Base-by-base conservation (phyloP, 2,888 invertebrate species). In the Macrosoma leucophasiata region DNA sequence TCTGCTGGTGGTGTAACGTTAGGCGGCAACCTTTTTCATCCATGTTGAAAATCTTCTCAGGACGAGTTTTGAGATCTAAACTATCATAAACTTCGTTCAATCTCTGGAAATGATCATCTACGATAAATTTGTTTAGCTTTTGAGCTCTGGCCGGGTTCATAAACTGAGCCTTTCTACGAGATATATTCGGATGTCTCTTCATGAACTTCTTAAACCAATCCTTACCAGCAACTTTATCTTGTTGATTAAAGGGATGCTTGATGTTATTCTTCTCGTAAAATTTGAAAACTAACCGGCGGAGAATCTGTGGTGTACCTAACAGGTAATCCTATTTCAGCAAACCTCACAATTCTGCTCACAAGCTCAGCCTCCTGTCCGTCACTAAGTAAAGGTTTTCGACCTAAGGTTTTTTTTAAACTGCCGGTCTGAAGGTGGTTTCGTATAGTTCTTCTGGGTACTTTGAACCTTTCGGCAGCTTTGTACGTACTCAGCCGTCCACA, bases 381-480 rank as follows among this genome's bases (percentile, higher is more conserved):
- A 24, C 22, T 52, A 3, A 54, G 29, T 41, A 46, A 27, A 37
- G 48, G 28, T 36, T 44, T 48, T 11, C 50, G 46, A 4, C 56
- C 53, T 17, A 51, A 19, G 11, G 8, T 33, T 48, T 49, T 52
- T 12, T 30, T 36, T 15, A 43, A 37, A 35, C 31, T 42, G 23
- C 36, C 46, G 29, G 24, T 35, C 34, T 29, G 31, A 10, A 49
- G 33, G 34, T 54, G 49, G 25, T 51, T 48, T 38, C 50, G 35
- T 7, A 55, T 34, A 18, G 49, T 56, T 41, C 51, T 36, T 37
- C 55, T 50, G 20, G 51, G 53, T 27, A 53, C 23, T 5, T 48
- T 50, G 37, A 46, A 50, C 17, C 37, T 41, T 8, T 36, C 42
- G 17, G 50, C 50, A 42, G 50, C 48, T 21, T 22, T 37, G 22